phyloP scores from a whole-genome alignment of 2,113 vertebrate species.

The Dromiciops gliroides region DNA sequence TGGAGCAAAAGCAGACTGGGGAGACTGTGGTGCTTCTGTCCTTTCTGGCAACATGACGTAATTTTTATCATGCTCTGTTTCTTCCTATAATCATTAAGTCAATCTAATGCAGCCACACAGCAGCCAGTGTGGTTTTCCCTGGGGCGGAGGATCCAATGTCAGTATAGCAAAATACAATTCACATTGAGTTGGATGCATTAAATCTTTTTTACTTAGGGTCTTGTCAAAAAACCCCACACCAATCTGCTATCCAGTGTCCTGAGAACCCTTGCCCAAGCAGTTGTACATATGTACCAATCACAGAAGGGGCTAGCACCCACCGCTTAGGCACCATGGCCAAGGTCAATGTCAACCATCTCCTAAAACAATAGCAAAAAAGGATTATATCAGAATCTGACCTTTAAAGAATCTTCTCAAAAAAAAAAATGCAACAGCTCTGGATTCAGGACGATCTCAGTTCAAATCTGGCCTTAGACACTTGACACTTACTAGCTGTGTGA shows the following conservation, averaged over 20 bases:
- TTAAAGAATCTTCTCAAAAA: conserved; percentile 80
- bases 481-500: no score
- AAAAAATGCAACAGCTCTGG: no score
- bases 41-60: neutral
- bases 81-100: conserved; percentile 78
- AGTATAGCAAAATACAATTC: conserved; percentile 81
- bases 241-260: conserved; percentile 59
- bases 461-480: no score
- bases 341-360: conserved; percentile 81
- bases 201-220: conserved; percentile 79
- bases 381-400: conserved; percentile 81
- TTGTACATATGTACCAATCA: conserved; percentile 76
- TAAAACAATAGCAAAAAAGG: conserved; percentile 75
- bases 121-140: conserved; percentile 78
- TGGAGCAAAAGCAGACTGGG: neutral
- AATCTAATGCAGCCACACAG: conserved; percentile 84
- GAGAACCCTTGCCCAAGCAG: conserved; percentile 68
- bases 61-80: conserved; percentile 89
- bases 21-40: neutral
- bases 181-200: conserved; percentile 80
- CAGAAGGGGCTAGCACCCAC: conserved; percentile 76
- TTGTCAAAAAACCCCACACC: conserved; percentile 78
- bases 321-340: conserved; percentile 79
- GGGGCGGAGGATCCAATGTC: conserved; percentile 86
- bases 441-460: no score